Conservation (phyloP, 2,797 vertebrate genomes). For the Clarias pachynema region DNA sequence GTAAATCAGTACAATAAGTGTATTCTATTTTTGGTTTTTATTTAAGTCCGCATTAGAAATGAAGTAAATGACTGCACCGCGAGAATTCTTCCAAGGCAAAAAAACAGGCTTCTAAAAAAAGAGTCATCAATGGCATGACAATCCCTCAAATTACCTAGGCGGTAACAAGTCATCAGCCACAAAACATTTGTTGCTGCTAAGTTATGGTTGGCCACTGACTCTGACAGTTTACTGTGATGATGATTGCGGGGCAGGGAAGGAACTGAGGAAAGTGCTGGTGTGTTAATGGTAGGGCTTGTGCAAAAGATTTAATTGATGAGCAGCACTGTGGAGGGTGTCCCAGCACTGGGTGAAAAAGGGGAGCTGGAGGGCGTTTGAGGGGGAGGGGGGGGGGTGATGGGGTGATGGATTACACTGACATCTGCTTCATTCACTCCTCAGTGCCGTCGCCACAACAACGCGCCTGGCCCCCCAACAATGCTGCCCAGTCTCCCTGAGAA, state of each 20-base stretch:
- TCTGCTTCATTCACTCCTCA: constrained; percentile 87
- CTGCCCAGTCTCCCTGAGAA: constrained; percentile 79
- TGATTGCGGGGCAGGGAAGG: constrained; percentile 51
- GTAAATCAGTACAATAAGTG: neutral
- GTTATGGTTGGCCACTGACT: constrained; percentile 52
- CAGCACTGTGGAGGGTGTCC: constrained; percentile 69
- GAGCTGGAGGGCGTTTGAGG: constrained; percentile 64
- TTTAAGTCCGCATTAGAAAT: neutral
- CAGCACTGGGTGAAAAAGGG: constrained; percentile 75
- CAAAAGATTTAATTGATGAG: constrained; percentile 66
- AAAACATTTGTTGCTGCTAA: constrained; percentile 52
- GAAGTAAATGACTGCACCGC: neutral
- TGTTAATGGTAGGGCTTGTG: constrained; percentile 63
- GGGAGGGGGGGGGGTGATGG: constrained; percentile 57
- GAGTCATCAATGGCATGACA: constrained; percentile 52
- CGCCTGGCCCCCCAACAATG: constrained; percentile 83
- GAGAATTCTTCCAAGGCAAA: neutral
- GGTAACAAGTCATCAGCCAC: constrained; percentile 46
- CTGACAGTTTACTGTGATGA: constrained; percentile 52
- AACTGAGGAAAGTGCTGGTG: constrained; percentile 57
- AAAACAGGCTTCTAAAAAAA: constrained; percentile 32
- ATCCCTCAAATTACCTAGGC: constrained; percentile 51
- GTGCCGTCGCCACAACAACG: constrained; percentile 87
- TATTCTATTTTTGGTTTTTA: neutral
- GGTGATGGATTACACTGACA: constrained; percentile 88